phyloP scores from a whole-genome alignment of 53 echinoderm and acorn worm species.

The Crossaster papposus region DNA sequence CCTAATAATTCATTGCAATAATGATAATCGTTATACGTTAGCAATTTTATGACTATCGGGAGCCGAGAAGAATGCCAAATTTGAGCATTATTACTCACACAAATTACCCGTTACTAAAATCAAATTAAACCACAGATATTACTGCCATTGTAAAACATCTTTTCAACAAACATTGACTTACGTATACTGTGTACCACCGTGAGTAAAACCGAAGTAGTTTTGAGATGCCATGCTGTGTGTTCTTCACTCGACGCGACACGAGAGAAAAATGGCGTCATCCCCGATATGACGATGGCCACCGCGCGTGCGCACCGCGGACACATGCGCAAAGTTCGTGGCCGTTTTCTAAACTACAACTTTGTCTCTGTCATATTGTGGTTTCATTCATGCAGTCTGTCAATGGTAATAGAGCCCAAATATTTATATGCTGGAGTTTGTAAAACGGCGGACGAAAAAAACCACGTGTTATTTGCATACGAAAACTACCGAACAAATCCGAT shows the following conservation, averaged over 20 bases:
- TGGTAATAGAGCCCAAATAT: too few relatives aligned
- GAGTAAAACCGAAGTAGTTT: constrained; percentile 94
- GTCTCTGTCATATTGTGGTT: too few relatives aligned
- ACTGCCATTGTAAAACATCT: neutral
- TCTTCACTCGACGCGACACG: constrained; percentile 11
- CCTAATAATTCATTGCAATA: too few relatives aligned
- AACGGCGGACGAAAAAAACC: neutral
- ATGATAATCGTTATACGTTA: neutral
- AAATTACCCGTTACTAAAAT: neutral
- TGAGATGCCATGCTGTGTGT: constrained; percentile 68
- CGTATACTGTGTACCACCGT: constrained; percentile 91
- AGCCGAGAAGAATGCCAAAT: neutral
- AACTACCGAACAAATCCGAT: constrained; percentile 51
- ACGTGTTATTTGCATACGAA: constrained; percentile 75
- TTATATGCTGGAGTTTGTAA: too few relatives aligned
- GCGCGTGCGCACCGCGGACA: too few relatives aligned
- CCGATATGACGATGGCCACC: neutral
- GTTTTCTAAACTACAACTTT: too few relatives aligned
- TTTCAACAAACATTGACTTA: constrained; percentile 30
- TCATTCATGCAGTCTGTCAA: too few relatives aligned
- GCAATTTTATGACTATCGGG: neutral
- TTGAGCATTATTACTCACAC: neutral
- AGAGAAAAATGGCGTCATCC: constrained; percentile 42
- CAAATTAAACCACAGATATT: neutral
- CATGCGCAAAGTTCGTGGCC: too few relatives aligned